These are phyloP conservation scores for Plotosus lineatus DNA, from an alignment of 2,113 vertebrate species.

Conservation along the genomic window DNA sequence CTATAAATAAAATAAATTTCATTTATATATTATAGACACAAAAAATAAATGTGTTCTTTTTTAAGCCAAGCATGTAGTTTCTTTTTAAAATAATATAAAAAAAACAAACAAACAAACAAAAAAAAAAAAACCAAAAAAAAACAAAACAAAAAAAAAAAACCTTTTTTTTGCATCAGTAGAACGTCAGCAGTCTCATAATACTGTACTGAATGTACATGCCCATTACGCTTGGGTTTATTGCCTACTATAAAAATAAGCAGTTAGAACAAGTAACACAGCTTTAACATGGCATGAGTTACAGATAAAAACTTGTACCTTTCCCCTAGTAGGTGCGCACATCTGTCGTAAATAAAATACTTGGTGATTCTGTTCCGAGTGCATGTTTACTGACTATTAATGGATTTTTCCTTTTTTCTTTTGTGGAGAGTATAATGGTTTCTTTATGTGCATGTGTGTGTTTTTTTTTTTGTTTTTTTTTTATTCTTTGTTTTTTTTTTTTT, in stretches of 20 bases:
- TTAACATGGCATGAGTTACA: constrained; percentile 2
- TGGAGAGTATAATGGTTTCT: neutral
- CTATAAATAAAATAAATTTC: neutral
- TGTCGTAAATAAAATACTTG: neutral
- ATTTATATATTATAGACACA: neutral
- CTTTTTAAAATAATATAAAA: no score
- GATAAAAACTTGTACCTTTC: neutral
- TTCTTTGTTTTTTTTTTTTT: neutral
- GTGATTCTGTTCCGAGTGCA: neutral
- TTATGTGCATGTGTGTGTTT: neutral
- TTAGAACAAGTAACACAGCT: neutral
- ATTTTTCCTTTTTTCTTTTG: neutral
- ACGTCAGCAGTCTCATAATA: neutral
- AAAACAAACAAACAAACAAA: no score
- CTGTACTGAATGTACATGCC: neutral
- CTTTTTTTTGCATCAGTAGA: no score
- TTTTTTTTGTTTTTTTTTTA: no score
- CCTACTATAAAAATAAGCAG: neutral
- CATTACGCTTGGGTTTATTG: neutral
- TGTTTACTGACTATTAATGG: neutral
- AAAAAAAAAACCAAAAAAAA: no score
- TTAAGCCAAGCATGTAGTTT: neutral
- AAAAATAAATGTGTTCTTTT: neutral
- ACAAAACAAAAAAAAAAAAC: no score
- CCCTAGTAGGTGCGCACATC: neutral